Evolutionary conservation across 2,888 invertebrate genomes (phyloP).

Genomic region (Agrochola lota): DNA sequence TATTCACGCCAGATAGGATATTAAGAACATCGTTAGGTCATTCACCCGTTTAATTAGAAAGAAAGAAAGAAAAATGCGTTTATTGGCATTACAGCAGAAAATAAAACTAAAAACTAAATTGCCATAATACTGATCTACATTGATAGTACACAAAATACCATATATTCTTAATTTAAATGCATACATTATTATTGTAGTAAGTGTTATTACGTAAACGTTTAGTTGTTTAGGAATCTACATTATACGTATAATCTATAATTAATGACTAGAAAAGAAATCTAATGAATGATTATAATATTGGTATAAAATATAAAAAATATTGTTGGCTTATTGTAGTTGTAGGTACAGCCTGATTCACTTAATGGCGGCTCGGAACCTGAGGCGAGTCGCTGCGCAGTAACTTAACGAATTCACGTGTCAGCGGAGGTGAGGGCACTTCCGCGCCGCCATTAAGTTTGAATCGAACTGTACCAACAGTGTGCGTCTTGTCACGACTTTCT

Average conservation of each 20-base stretch:
- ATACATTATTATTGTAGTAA: neutral
- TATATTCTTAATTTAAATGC: neutral
- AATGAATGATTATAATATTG: neutral
- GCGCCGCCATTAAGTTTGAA: too few relatives aligned
- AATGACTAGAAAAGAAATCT: neutral
- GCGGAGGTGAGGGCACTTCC: too few relatives aligned
- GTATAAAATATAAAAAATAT: neutral
- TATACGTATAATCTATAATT: neutral
- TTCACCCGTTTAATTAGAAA: conserved; percentile 10
- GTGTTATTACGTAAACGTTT: neutral
- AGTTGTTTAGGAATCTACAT: too few relatives aligned
- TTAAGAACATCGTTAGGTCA: neutral
- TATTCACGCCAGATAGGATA: neutral
- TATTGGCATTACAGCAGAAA: too few relatives aligned
- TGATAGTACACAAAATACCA: neutral
- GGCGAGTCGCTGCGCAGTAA: too few relatives aligned
- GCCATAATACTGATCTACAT: neutral
- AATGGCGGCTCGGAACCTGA: too few relatives aligned
- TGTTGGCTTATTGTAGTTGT: neutral
- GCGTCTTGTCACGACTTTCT: too few relatives aligned
- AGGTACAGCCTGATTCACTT: too few relatives aligned
- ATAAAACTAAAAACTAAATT: too few relatives aligned
- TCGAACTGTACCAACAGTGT: too few relatives aligned
- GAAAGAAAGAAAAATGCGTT: too few relatives aligned
- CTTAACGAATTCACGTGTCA: too few relatives aligned